Base-by-base conservation (phyloP, 2,888 invertebrate species). In the Cenopis cana region DNA sequence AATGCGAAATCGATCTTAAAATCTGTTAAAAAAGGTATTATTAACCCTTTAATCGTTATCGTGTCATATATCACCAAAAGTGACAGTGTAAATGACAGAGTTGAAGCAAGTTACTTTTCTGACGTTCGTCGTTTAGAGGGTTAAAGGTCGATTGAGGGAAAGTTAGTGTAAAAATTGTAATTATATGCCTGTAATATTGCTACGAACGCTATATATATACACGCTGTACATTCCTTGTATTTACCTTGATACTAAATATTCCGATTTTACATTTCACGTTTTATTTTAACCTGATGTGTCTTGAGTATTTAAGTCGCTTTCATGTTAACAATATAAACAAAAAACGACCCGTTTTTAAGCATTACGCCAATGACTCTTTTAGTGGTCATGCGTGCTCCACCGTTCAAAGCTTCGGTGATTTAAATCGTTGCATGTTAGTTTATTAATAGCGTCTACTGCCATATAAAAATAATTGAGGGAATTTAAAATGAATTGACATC, bases 101-200 rank as follows among this genome's bases (percentile, higher is more conserved):
- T 33, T 33, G 33, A 33, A 33, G 9, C 5, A 33, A 33, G 5
- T 33, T n/a, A n/a, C 8, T 1, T 46, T n/a, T 41, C 6, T 46
- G 46, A 46, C 46, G 33, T 33, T 33, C 33, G 33, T 3, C 33
- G 33, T 0, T 33, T 33, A 33, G 6, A 33, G 33, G 33, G 33
- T 8, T 8, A 46, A n/a, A 46, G 46, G 46, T 46, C 29, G n/a
- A 14, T 20, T 14, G 1, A 9, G 2, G 2, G 54, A 29, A 29
- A 52, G 17, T 41, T 68, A 46, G 14, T 69, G 50, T 69, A 59
- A 69, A 64, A 64, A 65, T 33, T 68, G 67, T 68, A 65, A 62
- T 62, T 60, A 54, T 60, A 54, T 50, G 57, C 20, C 64, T 69
- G 69, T 69, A 69, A 11, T 33, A 65, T 50, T 57, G 69, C 41